Percentiles rank a stretch among this genome's conserved stretches.
Conservation (phyloP, 2,113 vertebrate genomes). For the Pungitius pungitius region DNA sequence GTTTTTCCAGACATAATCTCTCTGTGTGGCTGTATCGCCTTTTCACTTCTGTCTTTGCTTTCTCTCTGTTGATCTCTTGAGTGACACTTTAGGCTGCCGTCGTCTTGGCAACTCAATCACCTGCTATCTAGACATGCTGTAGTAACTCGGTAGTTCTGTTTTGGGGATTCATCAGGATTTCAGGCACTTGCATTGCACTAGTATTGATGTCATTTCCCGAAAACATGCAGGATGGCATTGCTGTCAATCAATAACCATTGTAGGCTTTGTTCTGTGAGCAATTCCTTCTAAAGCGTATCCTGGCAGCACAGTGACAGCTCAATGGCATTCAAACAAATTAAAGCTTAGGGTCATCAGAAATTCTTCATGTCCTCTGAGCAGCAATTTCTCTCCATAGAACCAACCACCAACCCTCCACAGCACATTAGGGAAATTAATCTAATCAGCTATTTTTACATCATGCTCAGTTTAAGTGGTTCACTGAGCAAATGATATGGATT, state of each 20-base stretch:
- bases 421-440: conserved; percentile 33
- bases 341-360: conserved; percentile 15
- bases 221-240: neutral
- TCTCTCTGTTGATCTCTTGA: conserved; percentile 3
- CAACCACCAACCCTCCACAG: conserved; percentile 1
- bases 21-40: neutral
- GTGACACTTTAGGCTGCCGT: conserved; percentile 13
- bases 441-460: conserved; percentile 35
- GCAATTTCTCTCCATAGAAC: conserved; percentile 5
- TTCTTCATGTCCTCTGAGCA: neutral
- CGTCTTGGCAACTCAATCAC: conserved; percentile 41
- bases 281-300: conserved; percentile 5
- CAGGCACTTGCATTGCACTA: neutral
- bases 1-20: neutral
- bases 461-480: conserved; percentile 12
- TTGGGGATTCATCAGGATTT: conserved; percentile 2
- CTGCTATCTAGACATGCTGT: conserved; percentile 14
- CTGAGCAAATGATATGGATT: conserved; percentile 33
- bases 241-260: conserved; percentile 12
- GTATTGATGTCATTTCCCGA: conserved; percentile 1
- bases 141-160: neutral
- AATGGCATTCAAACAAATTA: neutral
- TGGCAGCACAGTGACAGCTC: conserved; percentile 3
- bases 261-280: neutral
- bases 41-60: conserved; percentile 5